A percentile compares a stretch with the other conserved stretches of the same genome.
Conservation (phyloP, 2,797 vertebrate species). For the Aldrovandia affinis region DNA sequence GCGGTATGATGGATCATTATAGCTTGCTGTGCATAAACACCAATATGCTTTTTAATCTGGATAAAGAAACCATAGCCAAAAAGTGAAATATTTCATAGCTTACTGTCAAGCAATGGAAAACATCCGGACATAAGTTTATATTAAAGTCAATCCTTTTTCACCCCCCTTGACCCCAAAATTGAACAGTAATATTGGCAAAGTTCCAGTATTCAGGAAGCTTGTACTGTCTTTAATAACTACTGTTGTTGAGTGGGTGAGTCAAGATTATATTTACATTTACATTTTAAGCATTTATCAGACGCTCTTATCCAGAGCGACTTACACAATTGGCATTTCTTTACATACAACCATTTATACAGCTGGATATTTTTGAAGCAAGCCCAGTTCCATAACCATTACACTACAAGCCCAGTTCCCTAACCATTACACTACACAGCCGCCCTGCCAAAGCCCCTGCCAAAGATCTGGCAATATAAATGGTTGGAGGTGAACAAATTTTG, state of each 20-base stretch:
- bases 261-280: too few relatives aligned
- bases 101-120: conserved; percentile 78
- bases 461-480: not conserved
- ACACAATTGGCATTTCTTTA: too few relatives aligned
- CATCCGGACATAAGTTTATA: conserved; percentile 76
- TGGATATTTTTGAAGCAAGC: too few relatives aligned
- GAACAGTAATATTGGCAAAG: conserved; percentile 45
- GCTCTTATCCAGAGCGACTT: too few relatives aligned
- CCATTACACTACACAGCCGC: too few relatives aligned
- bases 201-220: conserved; percentile 39
- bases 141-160: conserved; percentile 63
- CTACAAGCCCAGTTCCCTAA: too few relatives aligned
- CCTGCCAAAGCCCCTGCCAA: too few relatives aligned
- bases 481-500: not conserved
- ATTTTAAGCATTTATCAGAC: too few relatives aligned
- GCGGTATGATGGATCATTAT: conserved; percentile 97
- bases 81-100: conserved; percentile 85
- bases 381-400: too few relatives aligned
- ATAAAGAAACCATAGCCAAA: conserved; percentile 73
- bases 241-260: conserved; percentile 43
- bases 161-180: conserved; percentile 48
- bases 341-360: too few relatives aligned
- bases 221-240: conserved; percentile 49
- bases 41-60: conserved; percentile 99
- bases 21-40: conserved; percentile 91